Percentiles rank a stretch among this genome's conserved stretches.
These are phyloP conservation scores for Bacillus rossius DNA, from an alignment of 1,140 invertebrate species.

Conservation along the genomic window DNA sequence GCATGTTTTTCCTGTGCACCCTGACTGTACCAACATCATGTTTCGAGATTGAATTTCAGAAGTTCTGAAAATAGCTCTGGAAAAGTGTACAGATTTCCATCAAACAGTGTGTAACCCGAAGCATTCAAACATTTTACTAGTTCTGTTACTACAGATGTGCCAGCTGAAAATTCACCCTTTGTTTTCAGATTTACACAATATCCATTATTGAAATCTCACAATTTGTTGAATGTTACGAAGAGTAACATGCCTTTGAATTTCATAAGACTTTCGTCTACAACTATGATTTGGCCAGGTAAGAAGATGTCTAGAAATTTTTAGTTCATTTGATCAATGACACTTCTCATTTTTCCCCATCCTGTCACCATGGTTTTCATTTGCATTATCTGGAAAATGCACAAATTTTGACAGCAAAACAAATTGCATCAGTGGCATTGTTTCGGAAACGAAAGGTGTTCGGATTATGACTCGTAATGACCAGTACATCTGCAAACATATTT, in stretches of 20 bases:
- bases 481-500: conserved; percentile 4
- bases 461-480: not conserved
- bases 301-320: not conserved
- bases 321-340: not conserved
- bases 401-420: not conserved
- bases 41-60: conserved; percentile 30
- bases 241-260: not conserved
- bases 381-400: conserved; percentile 1
- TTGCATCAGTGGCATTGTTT: not conserved
- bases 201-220: not conserved
- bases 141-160: not conserved
- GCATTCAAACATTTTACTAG: not conserved
- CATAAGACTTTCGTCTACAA: not conserved
- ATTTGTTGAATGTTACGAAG: not conserved
- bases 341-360: not conserved
- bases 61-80: conserved; percentile 33
- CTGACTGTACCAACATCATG: conserved; percentile 30
- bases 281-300: not conserved
- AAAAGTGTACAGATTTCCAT: conserved; percentile 42
- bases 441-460: not conserved
- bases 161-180: not conserved
- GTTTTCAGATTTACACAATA: not conserved
- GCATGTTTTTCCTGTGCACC: conserved; percentile 5
- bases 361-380: not conserved
- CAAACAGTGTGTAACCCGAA: conserved; percentile 35